A percentile compares a stretch with the other conserved stretches of the same genome.
Conservation (phyloP, 2,888 invertebrate genomes). For the Torymus auratus region DNA sequence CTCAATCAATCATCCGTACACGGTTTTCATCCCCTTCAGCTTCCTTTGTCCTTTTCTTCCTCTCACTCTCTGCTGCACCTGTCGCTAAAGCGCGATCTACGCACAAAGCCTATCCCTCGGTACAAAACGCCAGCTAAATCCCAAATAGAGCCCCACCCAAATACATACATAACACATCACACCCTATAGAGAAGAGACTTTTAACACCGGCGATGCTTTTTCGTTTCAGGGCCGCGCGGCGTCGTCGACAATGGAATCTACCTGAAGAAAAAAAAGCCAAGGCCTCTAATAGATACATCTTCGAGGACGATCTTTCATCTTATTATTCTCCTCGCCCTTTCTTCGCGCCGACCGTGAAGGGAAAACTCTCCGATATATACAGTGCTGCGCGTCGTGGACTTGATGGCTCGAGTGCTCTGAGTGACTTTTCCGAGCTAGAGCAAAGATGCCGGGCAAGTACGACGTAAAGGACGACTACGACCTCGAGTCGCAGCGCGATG, state of each 20-base stretch:
- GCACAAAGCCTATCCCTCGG: neutral
- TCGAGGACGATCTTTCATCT: too few relatives aligned
- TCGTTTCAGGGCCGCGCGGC: conserved; percentile 16
- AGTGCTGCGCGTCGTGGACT: too few relatives aligned
- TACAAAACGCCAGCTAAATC: too few relatives aligned
- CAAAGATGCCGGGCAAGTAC: conserved; percentile 68
- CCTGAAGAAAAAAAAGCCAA: neutral
- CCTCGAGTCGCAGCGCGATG: conserved; percentile 66
- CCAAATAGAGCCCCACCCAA: too few relatives aligned
- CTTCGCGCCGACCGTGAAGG: too few relatives aligned
- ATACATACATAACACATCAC: too few relatives aligned
- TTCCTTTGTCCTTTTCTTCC: too few relatives aligned
- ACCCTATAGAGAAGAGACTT: too few relatives aligned
- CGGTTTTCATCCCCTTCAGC: neutral
- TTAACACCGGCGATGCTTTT: neutral
- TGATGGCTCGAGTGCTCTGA: too few relatives aligned
- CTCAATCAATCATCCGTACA: neutral
- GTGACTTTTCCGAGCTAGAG: neutral
- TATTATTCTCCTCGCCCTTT: too few relatives aligned
- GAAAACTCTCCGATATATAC: too few relatives aligned
- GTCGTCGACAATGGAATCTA: conserved; percentile 20
- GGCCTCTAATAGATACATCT: too few relatives aligned
- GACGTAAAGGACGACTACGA: conserved; percentile 69
- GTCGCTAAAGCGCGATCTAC: neutral
- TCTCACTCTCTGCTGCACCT: neutral